Conservation (phyloP, 2,113 vertebrate species). For the Himantopus leucocephalus region DNA sequence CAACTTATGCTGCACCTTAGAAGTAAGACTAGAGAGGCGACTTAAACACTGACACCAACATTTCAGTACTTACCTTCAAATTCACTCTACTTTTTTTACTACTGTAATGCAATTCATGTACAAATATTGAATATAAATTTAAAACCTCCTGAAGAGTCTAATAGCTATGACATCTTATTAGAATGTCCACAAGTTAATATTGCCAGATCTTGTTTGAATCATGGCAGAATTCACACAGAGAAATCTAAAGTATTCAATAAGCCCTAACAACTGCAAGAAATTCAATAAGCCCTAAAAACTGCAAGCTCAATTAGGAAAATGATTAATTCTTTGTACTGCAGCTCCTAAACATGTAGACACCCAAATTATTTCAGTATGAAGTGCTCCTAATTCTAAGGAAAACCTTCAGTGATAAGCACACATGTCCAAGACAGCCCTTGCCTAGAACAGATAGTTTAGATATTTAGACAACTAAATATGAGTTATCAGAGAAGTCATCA, state of each 20-base stretch:
- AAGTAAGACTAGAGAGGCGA: not conserved
- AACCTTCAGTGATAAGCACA: not conserved
- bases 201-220: not conserved
- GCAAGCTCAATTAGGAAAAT: not conserved
- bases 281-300: not conserved
- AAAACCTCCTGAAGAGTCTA: not conserved
- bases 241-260: not conserved
- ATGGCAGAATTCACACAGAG: not conserved
- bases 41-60: not conserved
- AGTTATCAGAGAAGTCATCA: not conserved
- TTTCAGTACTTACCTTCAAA: not conserved
- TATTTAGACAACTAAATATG: not conserved
- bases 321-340: not conserved
- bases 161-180: not conserved
- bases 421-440: not conserved
- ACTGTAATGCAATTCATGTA: not conserved
- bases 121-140: not conserved
- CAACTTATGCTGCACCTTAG: not conserved
- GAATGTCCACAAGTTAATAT: not conserved
- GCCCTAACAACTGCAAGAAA: not conserved
- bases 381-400: not conserved
- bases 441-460: not conserved
- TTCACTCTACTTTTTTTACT: not conserved
- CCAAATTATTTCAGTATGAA: not conserved
- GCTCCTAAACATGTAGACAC: not conserved